Conservation (phyloP, 2,888 invertebrate species). For the Drosophila cognata region DNA sequence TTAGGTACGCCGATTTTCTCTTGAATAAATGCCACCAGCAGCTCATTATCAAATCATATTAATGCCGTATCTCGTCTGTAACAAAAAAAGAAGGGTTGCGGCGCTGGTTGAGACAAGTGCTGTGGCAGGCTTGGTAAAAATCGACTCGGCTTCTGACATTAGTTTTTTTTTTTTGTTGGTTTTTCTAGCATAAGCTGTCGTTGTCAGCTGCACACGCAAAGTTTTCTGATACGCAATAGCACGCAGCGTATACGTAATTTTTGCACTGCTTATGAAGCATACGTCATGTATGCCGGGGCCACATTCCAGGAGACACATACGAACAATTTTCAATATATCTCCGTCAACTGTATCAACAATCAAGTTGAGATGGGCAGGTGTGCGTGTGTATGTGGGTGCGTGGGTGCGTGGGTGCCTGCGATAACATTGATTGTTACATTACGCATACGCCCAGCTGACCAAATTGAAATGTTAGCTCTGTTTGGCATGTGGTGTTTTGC, state of each 20-base stretch:
- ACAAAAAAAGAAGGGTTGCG: background rate
- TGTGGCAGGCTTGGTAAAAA: background rate
- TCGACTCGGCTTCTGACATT: constrained; percentile 2
- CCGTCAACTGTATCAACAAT: constrained; percentile 41
- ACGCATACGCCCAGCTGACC: constrained; percentile 59
- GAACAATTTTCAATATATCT: constrained; percentile 32
- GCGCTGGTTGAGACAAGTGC: background rate
- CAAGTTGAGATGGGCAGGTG: background rate
- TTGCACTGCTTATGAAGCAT: constrained; percentile 61
- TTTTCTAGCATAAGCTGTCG: background rate
- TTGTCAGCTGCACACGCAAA: constrained; percentile 46
- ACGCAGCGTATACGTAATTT: constrained; percentile 56
- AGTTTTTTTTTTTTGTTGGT: constrained; percentile 12
- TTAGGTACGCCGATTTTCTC: constrained; percentile 54
- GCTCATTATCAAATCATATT: constrained; percentile 72
- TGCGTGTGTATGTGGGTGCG: constrained; percentile 2
- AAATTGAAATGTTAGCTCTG: constrained; percentile 40
- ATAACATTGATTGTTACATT: constrained; percentile 53
- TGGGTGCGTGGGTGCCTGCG: constrained; percentile 11
- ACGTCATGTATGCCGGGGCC: constrained; percentile 60
- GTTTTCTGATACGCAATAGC: constrained; percentile 1
- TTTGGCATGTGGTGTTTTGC: constrained; percentile 6
- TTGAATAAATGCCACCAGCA: constrained; percentile 75
- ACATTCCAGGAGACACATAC: constrained; percentile 1
- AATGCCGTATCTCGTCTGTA: constrained; percentile 18